Evolutionary conservation across 2,113 vertebrate species (phyloP).

Genomic region (Misgurnus anguillicaudatus): DNA sequence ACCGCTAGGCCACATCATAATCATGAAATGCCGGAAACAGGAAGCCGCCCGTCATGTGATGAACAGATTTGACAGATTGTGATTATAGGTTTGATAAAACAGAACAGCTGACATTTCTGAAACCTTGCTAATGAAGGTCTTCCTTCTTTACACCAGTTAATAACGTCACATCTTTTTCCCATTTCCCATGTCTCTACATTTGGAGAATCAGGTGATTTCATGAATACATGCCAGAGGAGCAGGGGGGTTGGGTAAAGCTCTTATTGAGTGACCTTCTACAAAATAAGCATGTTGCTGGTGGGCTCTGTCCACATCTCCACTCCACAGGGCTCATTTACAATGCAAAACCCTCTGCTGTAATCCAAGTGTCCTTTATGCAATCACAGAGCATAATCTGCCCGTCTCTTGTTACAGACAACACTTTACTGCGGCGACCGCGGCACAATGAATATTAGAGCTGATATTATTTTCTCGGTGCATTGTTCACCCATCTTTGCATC

Average conservation of each 20-base stretch:
- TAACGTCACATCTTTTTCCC: constrained; percentile 83
- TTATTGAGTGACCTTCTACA: constrained; percentile 92
- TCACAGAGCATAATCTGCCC: constrained; percentile 89
- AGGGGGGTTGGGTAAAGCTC: constrained; percentile 49
- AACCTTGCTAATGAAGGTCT: constrained; percentile 87
- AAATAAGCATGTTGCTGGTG: constrained; percentile 86
- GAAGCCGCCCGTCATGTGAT: constrained; percentile 86
- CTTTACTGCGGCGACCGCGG: constrained; percentile 73
- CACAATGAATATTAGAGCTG: constrained; percentile 86
- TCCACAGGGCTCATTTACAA: constrained; percentile 83
- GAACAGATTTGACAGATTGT: constrained; percentile 83
- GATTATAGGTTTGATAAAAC: constrained; percentile 90
- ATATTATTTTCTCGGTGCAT: constrained; percentile 83
- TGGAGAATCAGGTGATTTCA: constrained; percentile 90
- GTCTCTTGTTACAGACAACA: constrained; percentile 76
- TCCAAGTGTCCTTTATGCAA: constrained; percentile 88
- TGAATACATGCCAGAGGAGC: constrained; percentile 87
- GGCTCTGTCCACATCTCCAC: constrained; percentile 79
- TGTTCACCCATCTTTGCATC: constrained; percentile 81
- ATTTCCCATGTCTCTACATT: constrained; percentile 87
- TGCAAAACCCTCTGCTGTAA: constrained; percentile 84
- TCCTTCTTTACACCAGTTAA: constrained; percentile 84
- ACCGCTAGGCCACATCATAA: too few relatives aligned
- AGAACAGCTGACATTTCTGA: constrained; percentile 90
- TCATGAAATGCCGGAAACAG: constrained; percentile 66